A percentile compares a stretch with the other conserved stretches of the same genome.
phyloP scores from a whole-genome alignment of 92 coral and sea anemone species.

The Heteractis magnifica region DNA sequence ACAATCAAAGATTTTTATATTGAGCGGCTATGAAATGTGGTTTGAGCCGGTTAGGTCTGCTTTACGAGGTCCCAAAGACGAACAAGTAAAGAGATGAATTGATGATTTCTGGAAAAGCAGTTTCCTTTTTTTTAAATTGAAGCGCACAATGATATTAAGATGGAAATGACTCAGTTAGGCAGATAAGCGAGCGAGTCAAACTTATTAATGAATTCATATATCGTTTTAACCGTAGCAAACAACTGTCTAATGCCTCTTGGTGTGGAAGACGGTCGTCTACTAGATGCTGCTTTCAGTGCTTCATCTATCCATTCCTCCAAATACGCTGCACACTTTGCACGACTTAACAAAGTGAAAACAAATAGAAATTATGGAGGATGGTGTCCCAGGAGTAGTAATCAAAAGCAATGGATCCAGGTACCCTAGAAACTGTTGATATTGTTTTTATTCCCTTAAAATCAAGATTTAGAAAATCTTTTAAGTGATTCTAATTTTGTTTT shows the following conservation, averaged over 20 bases:
- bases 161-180: too few relatives aligned
- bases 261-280: slow-evolving; percentile 50
- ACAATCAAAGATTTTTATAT: neutral
- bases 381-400: slow-evolving; percentile 33
- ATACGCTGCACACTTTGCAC: slow-evolving; percentile 21
- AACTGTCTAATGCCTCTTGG: slow-evolving; percentile 54
- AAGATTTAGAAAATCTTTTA: too few relatives aligned
- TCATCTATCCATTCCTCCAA: slow-evolving; percentile 11
- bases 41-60: too few relatives aligned
- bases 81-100: too few relatives aligned
- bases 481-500: too few relatives aligned
- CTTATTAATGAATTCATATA: too few relatives aligned
- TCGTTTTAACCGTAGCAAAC: neutral
- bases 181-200: too few relatives aligned
- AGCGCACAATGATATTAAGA: too few relatives aligned
- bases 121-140: too few relatives aligned
- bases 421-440: too few relatives aligned
- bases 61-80: too few relatives aligned
- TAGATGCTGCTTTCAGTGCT: slow-evolving; percentile 27
- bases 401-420: slow-evolving; percentile 50
- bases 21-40: neutral
- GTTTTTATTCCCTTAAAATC: neutral
- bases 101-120: too few relatives aligned
- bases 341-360: slow-evolving; percentile 31
- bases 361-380: slow-evolving; percentile 35